phyloP scores from a whole-genome alignment of 2,888 invertebrate genomes.

The Hesperia comma region DNA sequence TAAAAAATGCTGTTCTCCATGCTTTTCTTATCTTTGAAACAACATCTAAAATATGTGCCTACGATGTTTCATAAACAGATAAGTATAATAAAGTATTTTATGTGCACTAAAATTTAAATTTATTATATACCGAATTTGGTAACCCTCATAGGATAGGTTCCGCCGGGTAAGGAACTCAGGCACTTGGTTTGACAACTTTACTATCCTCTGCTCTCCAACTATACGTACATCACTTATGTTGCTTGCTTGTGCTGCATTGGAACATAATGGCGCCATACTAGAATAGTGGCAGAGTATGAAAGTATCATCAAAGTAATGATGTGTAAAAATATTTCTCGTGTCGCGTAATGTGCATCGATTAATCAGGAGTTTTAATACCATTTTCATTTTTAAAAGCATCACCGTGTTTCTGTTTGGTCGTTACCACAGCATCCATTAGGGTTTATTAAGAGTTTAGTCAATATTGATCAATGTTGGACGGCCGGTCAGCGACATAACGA shows the following conservation, averaged over 20 bases:
- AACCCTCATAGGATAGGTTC: too few species aligned
- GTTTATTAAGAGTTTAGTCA: conserved; percentile 77
- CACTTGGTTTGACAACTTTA: too few species aligned
- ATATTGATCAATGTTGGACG: conserved; percentile 75
- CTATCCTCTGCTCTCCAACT: not conserved
- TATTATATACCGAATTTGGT: too few species aligned
- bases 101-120: too few species aligned
- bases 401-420: conserved; percentile 54
- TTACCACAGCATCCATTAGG: conserved; percentile 68
- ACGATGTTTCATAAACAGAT: too few species aligned
- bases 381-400: conserved; percentile 65
- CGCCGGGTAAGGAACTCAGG: too few species aligned
- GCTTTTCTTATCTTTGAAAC: too few species aligned
- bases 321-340: conserved; percentile 81
- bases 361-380: conserved; percentile 65
- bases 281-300: conserved; percentile 47
- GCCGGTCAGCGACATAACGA: conserved; percentile 56
- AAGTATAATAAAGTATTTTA: too few species aligned
- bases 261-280: not conserved
- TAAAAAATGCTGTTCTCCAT: too few species aligned
- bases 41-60: too few species aligned
- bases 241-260: not conserved
- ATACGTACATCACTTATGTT: too few species aligned
- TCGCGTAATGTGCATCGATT: conserved; percentile 74
- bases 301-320: conserved; percentile 67